Conservation (phyloP, 2,888 invertebrate genomes). For the Arenicola marina region DNA sequence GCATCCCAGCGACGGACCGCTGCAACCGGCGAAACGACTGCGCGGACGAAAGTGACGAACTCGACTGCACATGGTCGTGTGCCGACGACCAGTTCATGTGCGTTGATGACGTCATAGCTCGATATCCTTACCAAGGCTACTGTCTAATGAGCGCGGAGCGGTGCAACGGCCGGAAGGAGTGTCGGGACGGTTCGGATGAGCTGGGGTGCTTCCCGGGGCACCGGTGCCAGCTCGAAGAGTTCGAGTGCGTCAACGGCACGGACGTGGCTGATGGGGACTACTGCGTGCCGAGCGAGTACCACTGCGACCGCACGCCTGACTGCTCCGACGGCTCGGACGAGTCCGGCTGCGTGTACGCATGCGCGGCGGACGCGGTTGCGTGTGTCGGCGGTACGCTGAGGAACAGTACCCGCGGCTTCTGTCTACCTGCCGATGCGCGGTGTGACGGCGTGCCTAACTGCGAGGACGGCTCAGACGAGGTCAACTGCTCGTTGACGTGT, state of each 20-base stretch:
- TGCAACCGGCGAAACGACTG: constrained; percentile 10
- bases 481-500: constrained; percentile 16
- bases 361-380: constrained; percentile 9
- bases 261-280: background rate
- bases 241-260: constrained; percentile 21
- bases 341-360: constrained; percentile 18
- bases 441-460: constrained; percentile 28
- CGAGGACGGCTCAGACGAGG: constrained; percentile 23
- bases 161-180: constrained; percentile 11
- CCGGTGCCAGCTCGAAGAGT: constrained; percentile 16
- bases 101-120: constrained; percentile 5
- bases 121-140: constrained; percentile 15
- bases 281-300: constrained; percentile 11
- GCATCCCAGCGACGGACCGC: background rate
- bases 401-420: constrained; percentile 3
- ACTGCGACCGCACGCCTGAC: constrained; percentile 21
- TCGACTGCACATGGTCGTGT: constrained; percentile 13
- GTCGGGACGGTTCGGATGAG: constrained; percentile 11
- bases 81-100: background rate
- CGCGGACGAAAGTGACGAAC: constrained; percentile 11
- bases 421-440: constrained; percentile 1
- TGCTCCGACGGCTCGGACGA: constrained; percentile 26
- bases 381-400: constrained; percentile 3
- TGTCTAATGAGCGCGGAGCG: constrained; percentile 7
- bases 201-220: background rate